Evolutionary conservation across 2,888 invertebrate species (phyloP).

Genomic region (Apantesis nais): DNA sequence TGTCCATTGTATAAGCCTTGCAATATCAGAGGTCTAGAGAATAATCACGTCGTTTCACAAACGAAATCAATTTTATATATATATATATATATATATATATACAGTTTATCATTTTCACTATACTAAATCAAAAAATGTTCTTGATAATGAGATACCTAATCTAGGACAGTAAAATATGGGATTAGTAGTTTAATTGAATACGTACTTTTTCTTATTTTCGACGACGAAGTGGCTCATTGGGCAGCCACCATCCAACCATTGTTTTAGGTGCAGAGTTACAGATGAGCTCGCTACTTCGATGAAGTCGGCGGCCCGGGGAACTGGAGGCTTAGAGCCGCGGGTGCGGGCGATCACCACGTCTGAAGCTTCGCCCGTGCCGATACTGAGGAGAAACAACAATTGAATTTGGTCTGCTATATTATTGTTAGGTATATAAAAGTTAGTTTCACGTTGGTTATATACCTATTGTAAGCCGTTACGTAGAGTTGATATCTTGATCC

Average conservation of each 20-base stretch:
- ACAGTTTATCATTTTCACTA: too few species aligned
- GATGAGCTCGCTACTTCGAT: slow-evolving; percentile 97
- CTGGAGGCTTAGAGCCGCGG: slow-evolving; percentile 96
- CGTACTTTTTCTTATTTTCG: slow-evolving; percentile 95
- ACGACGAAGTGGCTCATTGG: slow-evolving; percentile 98
- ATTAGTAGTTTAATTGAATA: slow-evolving; percentile 12
- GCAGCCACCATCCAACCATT: slow-evolving; percentile 98
- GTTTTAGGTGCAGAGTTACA: slow-evolving; percentile 95
- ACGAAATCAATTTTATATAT: too few species aligned
- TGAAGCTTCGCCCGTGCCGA: slow-evolving; percentile 96
- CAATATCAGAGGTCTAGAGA: too few species aligned
- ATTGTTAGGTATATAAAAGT: not conserved
- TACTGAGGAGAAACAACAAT: slow-evolving; percentile 77
- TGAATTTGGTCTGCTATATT: not conserved
- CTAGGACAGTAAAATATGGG: not conserved
- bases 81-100: too few species aligned
- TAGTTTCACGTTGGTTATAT: slow-evolving; percentile 47
- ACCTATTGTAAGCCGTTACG: slow-evolving; percentile 97
- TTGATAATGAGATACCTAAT: too few species aligned
- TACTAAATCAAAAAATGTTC: too few species aligned
- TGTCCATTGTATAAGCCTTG: too few species aligned
- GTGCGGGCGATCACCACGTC: slow-evolving; percentile 95
- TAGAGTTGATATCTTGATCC: slow-evolving; percentile 97
- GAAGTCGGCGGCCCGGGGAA: slow-evolving; percentile 95
- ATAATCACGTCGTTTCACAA: too few species aligned